Evolutionary conservation across 2,113 vertebrate genomes (phyloP).

Genomic region (Anhinga anhinga): DNA sequence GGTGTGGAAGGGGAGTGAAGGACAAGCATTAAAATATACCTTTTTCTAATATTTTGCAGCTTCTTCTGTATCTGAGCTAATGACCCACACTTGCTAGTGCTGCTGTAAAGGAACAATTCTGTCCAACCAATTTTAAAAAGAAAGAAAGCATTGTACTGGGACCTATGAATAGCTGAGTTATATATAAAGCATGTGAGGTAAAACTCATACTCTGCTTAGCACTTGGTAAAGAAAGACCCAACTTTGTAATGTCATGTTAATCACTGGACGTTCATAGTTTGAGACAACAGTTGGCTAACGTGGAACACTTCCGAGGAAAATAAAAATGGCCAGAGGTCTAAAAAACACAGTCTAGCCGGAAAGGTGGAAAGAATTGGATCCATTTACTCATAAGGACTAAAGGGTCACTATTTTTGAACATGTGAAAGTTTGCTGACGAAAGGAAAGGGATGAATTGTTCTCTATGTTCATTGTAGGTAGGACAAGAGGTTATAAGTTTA

Average conservation of each 20-base stretch:
- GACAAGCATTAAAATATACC: not conserved
- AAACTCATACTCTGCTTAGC: not conserved
- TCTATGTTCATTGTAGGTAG: not conserved
- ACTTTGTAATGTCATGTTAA: not conserved
- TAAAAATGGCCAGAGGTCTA: not conserved
- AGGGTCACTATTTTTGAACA: not conserved
- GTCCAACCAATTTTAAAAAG: not conserved
- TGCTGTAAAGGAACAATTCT: not conserved
- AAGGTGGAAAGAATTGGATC: not conserved
- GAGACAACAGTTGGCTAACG: rapidly evolving
- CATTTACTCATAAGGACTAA: not conserved
- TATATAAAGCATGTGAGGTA: not conserved
- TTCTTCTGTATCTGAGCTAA: not conserved
- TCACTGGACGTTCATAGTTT: not conserved
- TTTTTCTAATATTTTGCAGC: not conserved
- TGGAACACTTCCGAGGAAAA: not conserved
- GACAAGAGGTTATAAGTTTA: not conserved
- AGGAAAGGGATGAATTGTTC: not conserved
- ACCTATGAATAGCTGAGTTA: not conserved
- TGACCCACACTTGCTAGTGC: rapidly evolving
- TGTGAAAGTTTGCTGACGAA: not conserved
- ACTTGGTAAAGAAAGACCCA: not conserved
- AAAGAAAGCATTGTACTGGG: not conserved
- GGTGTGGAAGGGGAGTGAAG: not conserved
- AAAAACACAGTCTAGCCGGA: not conserved